Evolutionary conservation across 2,113 vertebrate species (phyloP).

Genomic region (Saimiri boliviensis): DNA sequence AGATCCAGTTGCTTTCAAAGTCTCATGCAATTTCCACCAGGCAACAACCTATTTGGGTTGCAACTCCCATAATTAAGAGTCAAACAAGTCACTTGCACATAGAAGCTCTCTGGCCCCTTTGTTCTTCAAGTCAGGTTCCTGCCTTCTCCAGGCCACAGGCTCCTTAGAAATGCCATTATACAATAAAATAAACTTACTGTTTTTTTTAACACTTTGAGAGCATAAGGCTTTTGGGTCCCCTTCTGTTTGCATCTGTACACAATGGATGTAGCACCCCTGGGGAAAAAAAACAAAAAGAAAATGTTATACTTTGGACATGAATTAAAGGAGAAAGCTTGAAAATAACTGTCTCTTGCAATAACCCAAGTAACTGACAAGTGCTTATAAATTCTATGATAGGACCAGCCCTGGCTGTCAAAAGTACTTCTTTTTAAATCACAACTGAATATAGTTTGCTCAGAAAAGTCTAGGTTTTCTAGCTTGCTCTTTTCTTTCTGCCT

Average conservation of each 20-base stretch:
- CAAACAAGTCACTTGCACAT: background rate
- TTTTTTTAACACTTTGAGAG: slow-evolving; percentile 94
- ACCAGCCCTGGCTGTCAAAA: background rate
- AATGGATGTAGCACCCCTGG: slow-evolving; percentile 92
- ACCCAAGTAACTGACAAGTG: background rate
- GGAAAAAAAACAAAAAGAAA: slow-evolving; percentile 73
- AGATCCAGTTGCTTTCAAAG: background rate
- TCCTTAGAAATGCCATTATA: slow-evolving; percentile 44
- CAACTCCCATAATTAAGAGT: background rate
- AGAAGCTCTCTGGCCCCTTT: background rate
- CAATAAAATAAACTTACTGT: slow-evolving; percentile 88
- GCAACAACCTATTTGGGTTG: background rate
- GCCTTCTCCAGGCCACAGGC: background rate
- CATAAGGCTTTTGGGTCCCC: slow-evolving; percentile 91
- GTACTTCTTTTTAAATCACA: background rate
- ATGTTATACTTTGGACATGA: slow-evolving; percentile 63
- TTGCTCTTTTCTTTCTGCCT: background rate
- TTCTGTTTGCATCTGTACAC: slow-evolving; percentile 93
- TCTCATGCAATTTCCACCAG: background rate
- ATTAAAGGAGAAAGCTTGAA: slow-evolving; percentile 12
- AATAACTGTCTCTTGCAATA: slow-evolving; percentile 1
- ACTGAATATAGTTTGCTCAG: background rate
- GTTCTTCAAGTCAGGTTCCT: background rate
- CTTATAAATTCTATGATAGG: background rate
- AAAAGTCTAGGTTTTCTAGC: background rate